Evolutionary conservation across 2,888 invertebrate genomes (phyloP), one percentile per base, ranked within the genome.

Genomic region (Standfussiana lucernea): DNA sequence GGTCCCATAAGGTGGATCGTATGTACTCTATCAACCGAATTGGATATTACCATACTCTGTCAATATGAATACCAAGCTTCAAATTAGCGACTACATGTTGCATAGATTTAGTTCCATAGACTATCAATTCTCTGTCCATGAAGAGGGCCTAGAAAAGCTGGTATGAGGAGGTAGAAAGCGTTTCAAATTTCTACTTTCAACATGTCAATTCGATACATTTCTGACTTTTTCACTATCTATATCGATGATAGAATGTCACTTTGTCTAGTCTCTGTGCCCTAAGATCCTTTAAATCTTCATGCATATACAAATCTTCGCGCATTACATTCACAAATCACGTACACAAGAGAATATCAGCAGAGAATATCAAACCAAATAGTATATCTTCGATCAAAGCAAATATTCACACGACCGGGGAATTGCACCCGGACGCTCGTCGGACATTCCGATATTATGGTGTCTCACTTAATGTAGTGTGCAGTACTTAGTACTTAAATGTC

Each of bases 381-480:
- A 18, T 32, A 59, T 66, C 50, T 72, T 50, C 37, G 50, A 75
- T 77, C 69, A 61, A 61, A 69, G 65, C 68, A 77, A 82, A 82
- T 77, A 47, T 28, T 59, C 37, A 37, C 62, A 56, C 35, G 69
- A 61, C 15, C 21, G 42, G 50, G 50, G 50, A 75, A 69, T 75
- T 75, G 65, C 80, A 80, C 69, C 75, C 75, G 75, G 80, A 74
- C 64, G 50, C 59, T 65, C 47, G 56, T 21, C 42, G 28, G 68
- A 61, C 80, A 79, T 80, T 80, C 40, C 79, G 24, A 64, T 79
- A 68, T 47, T 74, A 74, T 56, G 40, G 47, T 68, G 64, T 70
- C 65, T 78, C 35, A 56, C 35, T 77, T 37, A 77, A 56, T 59
- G 56, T 42, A 65, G 56, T 73, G 18, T 64, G 35, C 6, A 74